phyloP scores from a whole-genome alignment of 2,888 invertebrate species.

The Patella ulyssiponensis region DNA sequence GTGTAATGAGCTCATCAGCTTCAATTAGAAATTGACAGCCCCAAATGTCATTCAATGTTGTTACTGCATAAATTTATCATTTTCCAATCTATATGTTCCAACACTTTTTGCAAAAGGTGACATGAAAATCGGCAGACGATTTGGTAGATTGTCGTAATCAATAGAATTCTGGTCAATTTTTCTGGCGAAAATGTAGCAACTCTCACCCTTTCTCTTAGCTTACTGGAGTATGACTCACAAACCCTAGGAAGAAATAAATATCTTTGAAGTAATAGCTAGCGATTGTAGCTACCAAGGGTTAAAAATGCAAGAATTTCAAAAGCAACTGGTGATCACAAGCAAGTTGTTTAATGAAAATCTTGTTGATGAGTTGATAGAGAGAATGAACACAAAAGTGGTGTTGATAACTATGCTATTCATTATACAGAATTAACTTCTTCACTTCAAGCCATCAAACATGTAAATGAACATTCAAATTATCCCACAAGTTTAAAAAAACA shows the following conservation, averaged over 20 bases:
- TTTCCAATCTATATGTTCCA: slow-evolving; percentile 9
- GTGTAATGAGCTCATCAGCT: no score
- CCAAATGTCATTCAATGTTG: slow-evolving; percentile 2
- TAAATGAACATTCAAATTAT: background rate
- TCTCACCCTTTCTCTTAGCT: slow-evolving; percentile 7
- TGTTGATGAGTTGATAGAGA: background rate
- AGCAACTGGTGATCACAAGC: background rate
- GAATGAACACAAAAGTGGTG: slow-evolving; percentile 3
- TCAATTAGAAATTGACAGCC: no score
- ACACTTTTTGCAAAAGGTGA: slow-evolving; percentile 3
- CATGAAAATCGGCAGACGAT: background rate
- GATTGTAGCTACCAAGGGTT: background rate
- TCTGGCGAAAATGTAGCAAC: background rate
- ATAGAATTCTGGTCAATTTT: slow-evolving; percentile 7
- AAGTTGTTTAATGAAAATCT: slow-evolving; percentile 4
- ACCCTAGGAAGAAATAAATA: background rate
- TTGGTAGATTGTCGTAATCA: slow-evolving; percentile 8
- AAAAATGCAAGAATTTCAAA: background rate
- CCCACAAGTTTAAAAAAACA: background rate
- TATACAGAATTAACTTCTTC: background rate
- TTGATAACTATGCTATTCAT: slow-evolving; percentile 1
- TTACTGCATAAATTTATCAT: slow-evolving; percentile 9
- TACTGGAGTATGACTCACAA: slow-evolving; percentile 12
- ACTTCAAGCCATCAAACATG: background rate
- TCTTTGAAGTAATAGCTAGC: background rate